Percentiles rank a stretch among this genome's conserved stretches.
These are phyloP conservation scores for Cossypha caffra DNA, from an alignment of 2,797 vertebrate genomes.

Conservation along the genomic window DNA sequence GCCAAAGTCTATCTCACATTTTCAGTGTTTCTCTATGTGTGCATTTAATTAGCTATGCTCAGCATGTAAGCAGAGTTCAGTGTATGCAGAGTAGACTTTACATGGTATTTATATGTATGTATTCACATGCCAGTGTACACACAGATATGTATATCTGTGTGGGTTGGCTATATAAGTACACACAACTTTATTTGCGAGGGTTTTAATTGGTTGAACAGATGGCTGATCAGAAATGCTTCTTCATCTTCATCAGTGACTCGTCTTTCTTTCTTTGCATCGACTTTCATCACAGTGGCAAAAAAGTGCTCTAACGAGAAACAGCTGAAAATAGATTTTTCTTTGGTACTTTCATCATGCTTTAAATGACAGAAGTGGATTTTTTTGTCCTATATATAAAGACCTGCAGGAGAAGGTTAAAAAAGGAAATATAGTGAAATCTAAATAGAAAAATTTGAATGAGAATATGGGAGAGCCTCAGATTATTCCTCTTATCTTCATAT, in stretches of 20 bases:
- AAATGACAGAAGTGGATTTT: slow-evolving; percentile 75
- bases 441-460: slow-evolving; percentile 76
- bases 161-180: not conserved
- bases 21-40: not conserved
- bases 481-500: slow-evolving; percentile 70
- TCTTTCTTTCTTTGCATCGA: slow-evolving; percentile 74
- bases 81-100: slow-evolving; percentile 36
- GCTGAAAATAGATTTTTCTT: slow-evolving; percentile 75
- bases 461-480: slow-evolving; percentile 63
- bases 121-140: not conserved
- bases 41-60: slow-evolving; percentile 43
- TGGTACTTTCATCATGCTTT: slow-evolving; percentile 75
- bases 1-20: slow-evolving; percentile 29
- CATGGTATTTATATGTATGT: slow-evolving; percentile 24
- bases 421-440: slow-evolving; percentile 76
- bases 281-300: slow-evolving; percentile 67
- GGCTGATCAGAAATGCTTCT: slow-evolving; percentile 68
- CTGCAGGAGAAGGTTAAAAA: slow-evolving; percentile 75
- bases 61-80: not conserved
- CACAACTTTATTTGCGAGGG: slow-evolving; percentile 27
- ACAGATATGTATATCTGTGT: slow-evolving; percentile 35
- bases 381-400: slow-evolving; percentile 74
- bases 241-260: slow-evolving; percentile 75
- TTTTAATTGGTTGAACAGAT: slow-evolving; percentile 72
- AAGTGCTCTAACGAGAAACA: slow-evolving; percentile 75